phyloP scores from a whole-genome alignment of 2,797 vertebrate genomes.

The Silurus aristotelis region DNA sequence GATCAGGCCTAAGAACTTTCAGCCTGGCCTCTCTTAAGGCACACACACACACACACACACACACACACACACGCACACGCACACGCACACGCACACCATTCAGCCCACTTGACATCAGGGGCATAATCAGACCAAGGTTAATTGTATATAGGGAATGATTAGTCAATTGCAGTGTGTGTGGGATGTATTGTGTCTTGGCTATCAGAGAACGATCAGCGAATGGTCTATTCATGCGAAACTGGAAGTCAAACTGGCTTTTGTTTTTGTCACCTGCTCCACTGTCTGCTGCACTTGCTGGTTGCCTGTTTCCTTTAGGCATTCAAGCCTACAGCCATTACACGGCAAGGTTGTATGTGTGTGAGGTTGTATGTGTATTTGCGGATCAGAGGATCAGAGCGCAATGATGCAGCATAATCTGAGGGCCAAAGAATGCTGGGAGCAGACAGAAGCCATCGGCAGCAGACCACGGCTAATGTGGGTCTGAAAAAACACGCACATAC shows the following conservation, averaged over 20 bases:
- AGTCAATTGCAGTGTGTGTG: background rate
- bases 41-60: no score
- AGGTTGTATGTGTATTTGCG: conserved; percentile 23
- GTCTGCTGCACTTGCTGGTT: conserved; percentile 33
- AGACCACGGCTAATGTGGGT: conserved; percentile 75
- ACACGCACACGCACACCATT: background rate
- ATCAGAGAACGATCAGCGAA: conserved; percentile 5
- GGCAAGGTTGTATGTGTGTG: conserved; percentile 13
- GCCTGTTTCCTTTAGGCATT: conserved; percentile 24
- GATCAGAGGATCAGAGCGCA: conserved; percentile 32
- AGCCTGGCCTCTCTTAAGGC: background rate
- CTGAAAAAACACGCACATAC: conserved; percentile 63
- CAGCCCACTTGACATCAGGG: background rate
- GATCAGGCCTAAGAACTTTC: background rate
- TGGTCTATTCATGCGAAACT: background rate
- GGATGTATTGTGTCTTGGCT: background rate
- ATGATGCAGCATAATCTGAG: conserved; percentile 42
- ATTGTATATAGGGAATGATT: background rate
- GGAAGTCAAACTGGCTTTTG: conserved; percentile 16
- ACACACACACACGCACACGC: background rate
- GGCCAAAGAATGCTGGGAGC: conserved; percentile 55
- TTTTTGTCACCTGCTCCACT: conserved; percentile 35
- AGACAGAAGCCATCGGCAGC: conserved; percentile 71
- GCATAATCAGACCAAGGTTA: background rate
- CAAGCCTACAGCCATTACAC: conserved; percentile 16